Base-by-base conservation (phyloP, 2,113 vertebrate species). In the Craseonycteris thonglongyai region DNA sequence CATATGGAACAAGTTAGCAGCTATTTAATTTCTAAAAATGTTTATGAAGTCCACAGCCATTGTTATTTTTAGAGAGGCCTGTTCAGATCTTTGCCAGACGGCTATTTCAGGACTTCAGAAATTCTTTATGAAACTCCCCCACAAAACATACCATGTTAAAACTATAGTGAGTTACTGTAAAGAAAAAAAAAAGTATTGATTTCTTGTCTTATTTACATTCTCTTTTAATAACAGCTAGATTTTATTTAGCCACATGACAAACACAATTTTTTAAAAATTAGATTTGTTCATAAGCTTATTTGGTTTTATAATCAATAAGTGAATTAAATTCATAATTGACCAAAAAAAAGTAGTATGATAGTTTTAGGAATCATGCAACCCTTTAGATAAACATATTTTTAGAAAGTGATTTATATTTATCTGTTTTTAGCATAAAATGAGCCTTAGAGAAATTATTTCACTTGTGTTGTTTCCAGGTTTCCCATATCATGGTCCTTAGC, bases 11-110 rank as follows among this genome's bases (percentile, higher is more conserved):
- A 93, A 95, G 92, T 97, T 97, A 97, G 95, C 96, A 97, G 95
- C 93, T 97, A 97, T 97, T 97, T 97, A 97, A 97, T 97, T 97
- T 97, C 97, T 95, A 75, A 97, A 97, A 97, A 97, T 97, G 96
- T 97, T 97, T 97, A 96, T 96, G 92, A 97, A 97, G 88, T 97
- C 95, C 93, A 95, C 65, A 96, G 88, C 79, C 71, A 79, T 92
- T 96, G 95, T 96, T 97, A 97, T 96, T 97, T 97, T 97, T 97
- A 97, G 93, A 96, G 75, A 96, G 74, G 82, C 79, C 94, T 76
- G 68, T 91, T 95, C 96, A 97, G 90, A 96, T 96, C 91, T 88
- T 92, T 61, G 92, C 96, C 96, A 97, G 95, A 94, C 84, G 3
- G 92, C 81, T 92, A 96, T 94, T 97, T 92, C 90, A 93, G 81